Conservation (phyloP, 2,797 vertebrate species). For the Phaenicophaeus curvirostris region DNA sequence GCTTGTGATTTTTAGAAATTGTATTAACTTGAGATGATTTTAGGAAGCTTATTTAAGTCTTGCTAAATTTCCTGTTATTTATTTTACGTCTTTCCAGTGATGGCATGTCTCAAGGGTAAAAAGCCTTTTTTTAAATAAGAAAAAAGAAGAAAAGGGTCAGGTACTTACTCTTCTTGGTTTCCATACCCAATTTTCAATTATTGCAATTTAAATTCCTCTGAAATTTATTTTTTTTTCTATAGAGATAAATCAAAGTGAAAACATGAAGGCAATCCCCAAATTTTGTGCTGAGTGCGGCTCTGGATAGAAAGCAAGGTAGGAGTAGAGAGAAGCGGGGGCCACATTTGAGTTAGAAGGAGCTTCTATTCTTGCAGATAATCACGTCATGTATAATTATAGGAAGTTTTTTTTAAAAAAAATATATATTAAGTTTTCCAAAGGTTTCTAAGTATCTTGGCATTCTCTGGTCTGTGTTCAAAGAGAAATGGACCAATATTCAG, state of each 20-base stretch:
- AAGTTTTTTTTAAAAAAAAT: not conserved
- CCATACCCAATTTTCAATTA: not conserved
- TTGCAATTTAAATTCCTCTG: not conserved
- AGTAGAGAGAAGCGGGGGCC: not conserved
- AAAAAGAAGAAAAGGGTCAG: not conserved
- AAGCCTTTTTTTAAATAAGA: not conserved
- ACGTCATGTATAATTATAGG: not conserved
- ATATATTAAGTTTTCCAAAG: not conserved
- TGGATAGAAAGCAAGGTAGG: not conserved
- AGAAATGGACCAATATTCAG: not conserved
- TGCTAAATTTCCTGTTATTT: not conserved
- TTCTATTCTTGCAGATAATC: not conserved
- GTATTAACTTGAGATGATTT: not conserved
- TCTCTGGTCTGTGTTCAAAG: not conserved
- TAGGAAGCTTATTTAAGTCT: not conserved
- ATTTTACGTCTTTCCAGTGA: not conserved
- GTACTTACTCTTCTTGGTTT: not conserved
- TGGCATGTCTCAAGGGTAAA: not conserved
- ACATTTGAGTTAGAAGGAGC: not conserved
- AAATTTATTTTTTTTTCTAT: not conserved
- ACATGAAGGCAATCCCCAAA: not conserved
- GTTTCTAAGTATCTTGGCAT: not conserved
- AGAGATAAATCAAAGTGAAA: not conserved
- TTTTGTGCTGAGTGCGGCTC: not conserved
- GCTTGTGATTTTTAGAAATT: not conserved